phyloP scores from a whole-genome alignment of 2,113 vertebrate species.

The Orientallactaga bullata region DNA sequence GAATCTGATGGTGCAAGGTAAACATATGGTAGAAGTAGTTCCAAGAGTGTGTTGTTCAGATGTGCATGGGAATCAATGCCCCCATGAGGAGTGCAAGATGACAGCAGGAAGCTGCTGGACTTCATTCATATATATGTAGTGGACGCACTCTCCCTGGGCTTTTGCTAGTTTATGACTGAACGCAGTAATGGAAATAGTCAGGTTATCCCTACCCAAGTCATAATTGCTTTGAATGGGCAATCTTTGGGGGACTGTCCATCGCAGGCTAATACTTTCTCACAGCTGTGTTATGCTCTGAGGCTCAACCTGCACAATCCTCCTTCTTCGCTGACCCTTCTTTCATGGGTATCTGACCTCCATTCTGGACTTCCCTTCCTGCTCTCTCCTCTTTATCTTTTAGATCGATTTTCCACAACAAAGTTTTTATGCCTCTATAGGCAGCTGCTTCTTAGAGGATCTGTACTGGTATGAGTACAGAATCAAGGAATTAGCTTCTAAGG shows the following conservation, averaged over 20 bases:
- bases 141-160: background rate
- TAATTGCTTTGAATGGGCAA: background rate
- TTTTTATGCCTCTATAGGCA: too few species aligned
- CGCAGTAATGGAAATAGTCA: background rate
- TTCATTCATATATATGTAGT: too few species aligned
- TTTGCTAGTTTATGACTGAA: too few species aligned
- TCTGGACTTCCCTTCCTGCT: background rate
- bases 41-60: background rate
- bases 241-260: background rate
- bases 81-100: background rate
- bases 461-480: background rate
- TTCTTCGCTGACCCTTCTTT: background rate
- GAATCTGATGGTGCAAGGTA: background rate
- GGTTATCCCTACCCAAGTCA: background rate
- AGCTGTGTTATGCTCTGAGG: rapidly evolving
- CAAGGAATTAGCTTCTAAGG: background rate
- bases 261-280: background rate
- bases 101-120: background rate
- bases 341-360: rapidly evolving
- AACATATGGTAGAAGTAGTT: background rate
- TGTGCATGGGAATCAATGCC: background rate
- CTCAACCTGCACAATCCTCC: rapidly evolving
- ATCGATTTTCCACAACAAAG: background rate
- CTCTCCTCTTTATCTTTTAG: background rate
- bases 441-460: background rate